Evolutionary conservation across 1,140 invertebrate genomes (phyloP), one percentile per base, ranked within the genome.

Genomic region (Oreohelix idahoensis): DNA sequence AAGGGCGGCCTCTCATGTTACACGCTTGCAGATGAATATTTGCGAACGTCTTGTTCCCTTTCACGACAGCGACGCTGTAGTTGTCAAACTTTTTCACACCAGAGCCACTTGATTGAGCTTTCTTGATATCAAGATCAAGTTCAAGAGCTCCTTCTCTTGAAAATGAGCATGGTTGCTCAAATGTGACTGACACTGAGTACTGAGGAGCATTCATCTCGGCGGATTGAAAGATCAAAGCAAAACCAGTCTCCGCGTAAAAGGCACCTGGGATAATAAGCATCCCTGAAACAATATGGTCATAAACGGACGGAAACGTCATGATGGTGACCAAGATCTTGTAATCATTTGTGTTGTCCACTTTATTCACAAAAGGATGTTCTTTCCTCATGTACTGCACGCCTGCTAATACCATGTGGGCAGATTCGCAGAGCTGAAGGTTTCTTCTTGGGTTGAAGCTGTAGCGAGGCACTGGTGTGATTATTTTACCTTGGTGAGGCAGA

Each of bases 181-280:
- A 86, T 26, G 39, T 36, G 4, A 84, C 83, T 29, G 69, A 42
- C 11, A 86, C 81, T 23, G 78, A 45, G 58, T 82, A 82, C 58
- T 39, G 26, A 20, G 38, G 66, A 8, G 53, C 53, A 20, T 76
- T 51, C 26, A 78, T 69, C 36, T 74, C 63, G 39, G 63, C 53
- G 26, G 32, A 63, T 51, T 78, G 76, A 35, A 39, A 23, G 4
- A 81, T 84, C 58, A 86, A 45, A 1, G 78, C 84, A 49, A 87
- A 81, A 4, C 80, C 86, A 38, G 77, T 82, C 63, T 87, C 86
- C 1, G 70, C 84, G 69, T 85, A 87, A n/a, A 84, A 79, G 8
- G 86, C 83, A 11, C 86, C 86, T n/a, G 86, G 86, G 17, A 85
- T 49, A 58, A 87, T 70, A 26, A 85, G 69, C 29, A 71, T 81